Evolutionary conservation across 2,797 vertebrate species (phyloP), one percentile per base, ranked within the genome.

Genomic region (Rhyacichthys aspro): DNA sequence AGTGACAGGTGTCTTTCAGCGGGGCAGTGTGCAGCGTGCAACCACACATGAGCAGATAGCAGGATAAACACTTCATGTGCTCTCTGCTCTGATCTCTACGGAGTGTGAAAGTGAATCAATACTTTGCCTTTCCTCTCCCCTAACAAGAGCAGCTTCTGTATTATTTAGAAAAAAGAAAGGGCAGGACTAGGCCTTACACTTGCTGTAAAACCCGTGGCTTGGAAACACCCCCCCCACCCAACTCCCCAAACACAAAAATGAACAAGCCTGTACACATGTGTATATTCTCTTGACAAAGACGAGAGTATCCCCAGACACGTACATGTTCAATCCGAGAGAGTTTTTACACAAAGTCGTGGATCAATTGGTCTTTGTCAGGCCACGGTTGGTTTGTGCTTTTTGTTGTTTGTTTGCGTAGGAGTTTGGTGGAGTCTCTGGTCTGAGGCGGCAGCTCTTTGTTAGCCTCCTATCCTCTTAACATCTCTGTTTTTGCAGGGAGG

Each of bases 391-490:
- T 68, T 69, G 45, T 46, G 32, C 18, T 70, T 53, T 80, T 67
- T 88, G 70, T 74, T 74, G 66, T 76, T 80, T 82, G 62, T 77
- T 67, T 79, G 70, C 47, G 34, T 81, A 43, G 54, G 16, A 44
- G 59, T 61, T 60, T 62, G 48, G 50, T 14, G 11, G 39, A 52
- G 56, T 62, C 56, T 75, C 47, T 23, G 1, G 61, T 74, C 65
- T 55, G 62, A 60, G 58, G 50, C 61, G 36, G 1, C 46, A 54
- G 61, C 38, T 77, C 63, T 81, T 81, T 81, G 75, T 82, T 79
- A 64, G 74, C 33, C 53, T 73, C 63, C 63, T 76, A 81, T 86
- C 82, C 66, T 69, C 66, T 72, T 66, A 77, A 70, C 62, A 79
- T 78, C 67, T 72, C 50, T 53, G 56, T 64, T 57, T 85, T 58